These are phyloP conservation scores for Cochlearius cochlearius DNA, from an alignment of 2,113 vertebrate genomes.

Conservation along the genomic window DNA sequence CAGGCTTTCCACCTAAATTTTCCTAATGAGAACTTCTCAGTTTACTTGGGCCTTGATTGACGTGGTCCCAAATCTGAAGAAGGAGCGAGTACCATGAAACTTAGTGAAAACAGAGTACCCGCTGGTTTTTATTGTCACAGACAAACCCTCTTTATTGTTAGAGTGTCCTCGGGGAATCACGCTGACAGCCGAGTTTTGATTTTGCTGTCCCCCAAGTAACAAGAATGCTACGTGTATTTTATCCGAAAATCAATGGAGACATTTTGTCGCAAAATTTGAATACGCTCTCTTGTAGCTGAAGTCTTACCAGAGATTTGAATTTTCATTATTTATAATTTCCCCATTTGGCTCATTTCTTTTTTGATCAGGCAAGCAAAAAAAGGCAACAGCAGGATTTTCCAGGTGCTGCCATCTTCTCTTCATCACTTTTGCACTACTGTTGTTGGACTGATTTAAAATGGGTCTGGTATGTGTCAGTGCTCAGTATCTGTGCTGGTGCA, in stretches of 20 bases:
- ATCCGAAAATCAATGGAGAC: slow-evolving; percentile 27
- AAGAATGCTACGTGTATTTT: slow-evolving; percentile 9
- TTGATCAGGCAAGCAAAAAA: neutral
- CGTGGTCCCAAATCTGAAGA: neutral
- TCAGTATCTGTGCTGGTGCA: neutral
- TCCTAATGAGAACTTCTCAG: neutral
- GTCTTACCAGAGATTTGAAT: neutral
- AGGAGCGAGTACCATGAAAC: neutral
- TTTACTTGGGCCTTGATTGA: slow-evolving; percentile 6
- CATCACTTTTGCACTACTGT: neutral
- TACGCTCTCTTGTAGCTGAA: neutral
- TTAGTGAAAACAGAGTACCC: slow-evolving; percentile 41
- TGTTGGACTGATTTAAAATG: neutral
- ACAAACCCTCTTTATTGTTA: slow-evolving; percentile 56
- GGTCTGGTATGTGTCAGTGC: neutral
- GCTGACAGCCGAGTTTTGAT: slow-evolving; percentile 50
- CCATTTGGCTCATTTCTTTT: neutral
- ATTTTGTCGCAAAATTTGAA: slow-evolving; percentile 32
- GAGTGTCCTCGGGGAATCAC: neutral
- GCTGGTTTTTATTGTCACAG: slow-evolving; percentile 39
- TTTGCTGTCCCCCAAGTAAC: slow-evolving; percentile 56
- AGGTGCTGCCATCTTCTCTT: neutral
- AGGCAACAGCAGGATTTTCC: neutral
- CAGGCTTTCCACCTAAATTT: neutral
- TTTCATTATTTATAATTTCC: neutral